These are phyloP conservation scores for Tricholaema leucomelas DNA, from an alignment of 2,113 vertebrate genomes.

Conservation along the genomic window DNA sequence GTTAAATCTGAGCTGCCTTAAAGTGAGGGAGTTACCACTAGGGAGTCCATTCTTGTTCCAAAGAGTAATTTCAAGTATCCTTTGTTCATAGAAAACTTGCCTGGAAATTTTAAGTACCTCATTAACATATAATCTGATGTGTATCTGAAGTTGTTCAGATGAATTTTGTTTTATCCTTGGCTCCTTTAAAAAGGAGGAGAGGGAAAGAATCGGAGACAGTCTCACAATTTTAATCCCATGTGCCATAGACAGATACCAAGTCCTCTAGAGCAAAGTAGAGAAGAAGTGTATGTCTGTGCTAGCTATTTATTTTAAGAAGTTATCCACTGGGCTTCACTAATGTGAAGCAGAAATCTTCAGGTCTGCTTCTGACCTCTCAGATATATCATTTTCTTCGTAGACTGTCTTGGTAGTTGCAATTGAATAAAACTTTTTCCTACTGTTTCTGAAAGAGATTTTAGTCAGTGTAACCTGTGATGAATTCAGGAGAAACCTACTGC, in stretches of 20 bases:
- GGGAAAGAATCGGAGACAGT: neutral
- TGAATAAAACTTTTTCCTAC: neutral
- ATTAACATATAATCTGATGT: neutral
- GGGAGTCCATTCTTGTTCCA: neutral
- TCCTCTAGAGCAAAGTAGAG: neutral
- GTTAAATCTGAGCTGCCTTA: neutral
- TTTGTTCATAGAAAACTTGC: neutral
- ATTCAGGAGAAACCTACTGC: neutral
- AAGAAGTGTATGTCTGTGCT: neutral
- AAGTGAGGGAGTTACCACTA: neutral
- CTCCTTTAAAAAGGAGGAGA: neutral
- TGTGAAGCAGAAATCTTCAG: neutral
- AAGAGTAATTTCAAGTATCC: neutral
- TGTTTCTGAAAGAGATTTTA: neutral
- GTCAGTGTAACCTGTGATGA: neutral
- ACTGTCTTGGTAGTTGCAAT: neutral
- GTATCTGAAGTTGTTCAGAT: neutral
- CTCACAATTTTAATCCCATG: neutral
- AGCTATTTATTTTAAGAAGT: neutral
- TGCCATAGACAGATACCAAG: neutral
- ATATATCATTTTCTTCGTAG: neutral
- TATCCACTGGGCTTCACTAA: neutral
- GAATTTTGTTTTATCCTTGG: neutral
- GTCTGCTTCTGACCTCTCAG: neutral
- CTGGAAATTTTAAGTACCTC: neutral